Evolutionary conservation across 2,113 vertebrate species (phyloP), one percentile per base, ranked within the genome.

Genomic region (Euleptes europaea): DNA sequence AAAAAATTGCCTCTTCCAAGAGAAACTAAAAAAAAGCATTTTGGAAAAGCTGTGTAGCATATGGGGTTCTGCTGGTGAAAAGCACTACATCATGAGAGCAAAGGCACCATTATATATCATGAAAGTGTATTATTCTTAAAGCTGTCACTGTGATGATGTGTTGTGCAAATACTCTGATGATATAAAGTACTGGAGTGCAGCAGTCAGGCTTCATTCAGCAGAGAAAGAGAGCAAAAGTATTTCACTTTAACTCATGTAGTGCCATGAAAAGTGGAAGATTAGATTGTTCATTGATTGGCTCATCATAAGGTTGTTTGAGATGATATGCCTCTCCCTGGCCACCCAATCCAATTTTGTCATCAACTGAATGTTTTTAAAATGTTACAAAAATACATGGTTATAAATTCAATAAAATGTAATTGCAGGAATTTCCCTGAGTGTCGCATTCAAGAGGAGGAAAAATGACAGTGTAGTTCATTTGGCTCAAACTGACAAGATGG

Each of bases 151-250:
- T 88, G 72, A 67, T 83, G 69, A 74, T 76, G 23, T 86, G 47
- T 84, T 91, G 77, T 91, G 60, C 12, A 88, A 90, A 89, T 80
- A 91, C 31, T 51, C 88, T 60, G 69, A 47, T 91, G 80, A 87
- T 88, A 75, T 0, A 81, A 73, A 90, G 21, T 14, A 81, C 38
- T n/a, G 5, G 70, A 85, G 31, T 87, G 31, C 33, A 88, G 54
- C 44, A 85, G 78, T 76, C 44, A 88, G 77, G 86, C 90, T 86
- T 88, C 15, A 84, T 91, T 93, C 74, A 38, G 78, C 42, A 84
- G 69, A n/a, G 67, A n/a, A 65, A 88, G 44, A 60, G 17, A 86
- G 28, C 65, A 83, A 54, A 65, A 69, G 71, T 90, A 83, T 83
- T 76, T 86, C 83, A 86, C 82, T 78, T 83, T 78, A 90, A 80